Evolutionary conservation across 2,888 invertebrate species (phyloP), one percentile per base, ranked within the genome.

Genomic region (Teinopalpus imperialis): DNA sequence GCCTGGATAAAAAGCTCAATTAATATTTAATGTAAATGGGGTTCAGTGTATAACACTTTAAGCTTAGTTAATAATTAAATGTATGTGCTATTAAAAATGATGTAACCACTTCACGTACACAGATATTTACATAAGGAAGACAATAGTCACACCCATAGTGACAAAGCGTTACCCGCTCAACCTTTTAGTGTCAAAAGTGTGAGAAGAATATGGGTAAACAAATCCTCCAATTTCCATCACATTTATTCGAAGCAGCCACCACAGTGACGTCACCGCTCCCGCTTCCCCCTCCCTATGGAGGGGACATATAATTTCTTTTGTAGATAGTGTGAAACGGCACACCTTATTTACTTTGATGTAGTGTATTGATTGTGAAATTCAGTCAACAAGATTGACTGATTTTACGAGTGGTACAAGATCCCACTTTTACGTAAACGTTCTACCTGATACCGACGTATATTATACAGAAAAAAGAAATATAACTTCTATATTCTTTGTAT

Each of bases 141-240:
- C 73, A 76, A 70, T 68, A 68, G 63, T 61, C 56, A 51, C 59
- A 47, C 53, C 61, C 56, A 59, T 66, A 66, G 50, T 48, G 53
- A 56, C 53, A 58, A 49, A 53, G 44, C 49, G 43, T 54, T 51
- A 49, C 57, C 52, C 57, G 76, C 74, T 70, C 65, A 65, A 79
- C 88, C 88, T 89, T 89, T 89, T 89, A 89, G 83, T 86, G 89
- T 89, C 86, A 86, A 81, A 86, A 83, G 80, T 83, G 81, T 81
- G 77, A 87, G 85, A 83, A 74, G 82, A 85, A 89, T 86, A 88
- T 87, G 83, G 80, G 89, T 89, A 89, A 89, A 89, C 89, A 89
- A 89, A 89, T 89, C 89, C 88, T 86, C 81, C 86, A 82, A 88
- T 89, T 89, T 89, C 89, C 89, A 89, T 89, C 82, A 80, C 87